These are phyloP conservation scores for Sturmia bella DNA, from an alignment of 2,888 invertebrate species.

Conservation along the genomic window DNA sequence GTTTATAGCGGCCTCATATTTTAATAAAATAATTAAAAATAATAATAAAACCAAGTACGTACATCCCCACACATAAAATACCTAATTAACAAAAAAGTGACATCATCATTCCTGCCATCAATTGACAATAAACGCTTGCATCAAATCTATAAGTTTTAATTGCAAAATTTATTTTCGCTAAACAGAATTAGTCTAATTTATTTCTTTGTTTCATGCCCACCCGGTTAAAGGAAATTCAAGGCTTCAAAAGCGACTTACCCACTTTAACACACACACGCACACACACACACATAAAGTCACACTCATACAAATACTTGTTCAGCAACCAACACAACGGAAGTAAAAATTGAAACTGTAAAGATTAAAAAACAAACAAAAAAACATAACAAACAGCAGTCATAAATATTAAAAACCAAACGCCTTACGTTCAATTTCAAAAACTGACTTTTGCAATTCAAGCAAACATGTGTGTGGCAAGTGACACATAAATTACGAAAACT, in stretches of 20 bases:
- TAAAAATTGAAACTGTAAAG: slow-evolving; percentile 26
- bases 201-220: slow-evolving; percentile 18
- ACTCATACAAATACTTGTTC: not conserved
- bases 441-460: slow-evolving; percentile 14
- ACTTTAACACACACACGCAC: not conserved
- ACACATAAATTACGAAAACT: slow-evolving; percentile 33
- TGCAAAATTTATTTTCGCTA: slow-evolving; percentile 27
- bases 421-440: slow-evolving; percentile 39
- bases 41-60: no score
- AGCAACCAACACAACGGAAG: slow-evolving; percentile 47
- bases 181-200: slow-evolving; percentile 5
- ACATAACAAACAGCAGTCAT: no score
- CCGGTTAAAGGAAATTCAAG: slow-evolving; percentile 49
- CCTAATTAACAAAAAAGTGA: slow-evolving; percentile 51
- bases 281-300: not conserved
- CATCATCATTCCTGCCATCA: slow-evolving; percentile 40
- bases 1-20: slow-evolving; percentile 34
- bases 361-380: not conserved
- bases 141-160: slow-evolving; percentile 33
- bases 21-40: not conserved
- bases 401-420: slow-evolving; percentile 33
- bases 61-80: slow-evolving; percentile 15
- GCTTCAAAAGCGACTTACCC: slow-evolving; percentile 28
- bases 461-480: slow-evolving; percentile 47
- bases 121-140: slow-evolving; percentile 4